These are phyloP conservation scores for Lymantria dispar DNA, from an alignment of 2,888 invertebrate genomes.

Conservation along the genomic window DNA sequence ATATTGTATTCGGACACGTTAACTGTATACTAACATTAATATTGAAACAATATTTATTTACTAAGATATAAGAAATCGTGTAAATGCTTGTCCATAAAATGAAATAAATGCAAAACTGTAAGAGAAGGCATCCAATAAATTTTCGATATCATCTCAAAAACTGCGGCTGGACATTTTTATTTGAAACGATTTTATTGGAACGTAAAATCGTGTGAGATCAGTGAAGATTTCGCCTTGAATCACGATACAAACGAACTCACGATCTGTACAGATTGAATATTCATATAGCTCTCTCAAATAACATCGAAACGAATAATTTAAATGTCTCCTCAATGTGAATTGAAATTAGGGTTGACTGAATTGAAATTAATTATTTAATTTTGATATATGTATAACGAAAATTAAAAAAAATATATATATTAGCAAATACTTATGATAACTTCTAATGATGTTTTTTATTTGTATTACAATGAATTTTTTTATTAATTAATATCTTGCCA, in stretches of 20 bases:
- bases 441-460: no score
- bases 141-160: constrained; percentile 34
- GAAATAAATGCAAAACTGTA: neutral
- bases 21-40: neutral
- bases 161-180: constrained; percentile 31
- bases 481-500: no score
- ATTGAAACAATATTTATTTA: neutral
- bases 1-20: no score
- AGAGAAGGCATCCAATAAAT: constrained; percentile 17
- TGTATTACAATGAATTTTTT: no score
- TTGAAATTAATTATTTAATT: no score
- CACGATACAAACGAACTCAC: constrained; percentile 28
- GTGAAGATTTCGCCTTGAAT: constrained; percentile 33
- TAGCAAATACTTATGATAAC: no score
- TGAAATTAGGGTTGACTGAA: constrained; percentile 1
- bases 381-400: no score
- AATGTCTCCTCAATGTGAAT: constrained; percentile 3
- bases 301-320: constrained; percentile 4
- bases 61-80: neutral
- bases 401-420: no score
- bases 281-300: constrained; percentile 10
- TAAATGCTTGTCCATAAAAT: neutral
- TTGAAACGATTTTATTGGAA: constrained; percentile 29
- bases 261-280: constrained; percentile 23
- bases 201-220: constrained; percentile 39